A percentile compares a stretch with the other conserved stretches of the same genome.
phyloP scores from a whole-genome alignment of 2,888 invertebrate genomes.

The Gasteruption jaculator region DNA sequence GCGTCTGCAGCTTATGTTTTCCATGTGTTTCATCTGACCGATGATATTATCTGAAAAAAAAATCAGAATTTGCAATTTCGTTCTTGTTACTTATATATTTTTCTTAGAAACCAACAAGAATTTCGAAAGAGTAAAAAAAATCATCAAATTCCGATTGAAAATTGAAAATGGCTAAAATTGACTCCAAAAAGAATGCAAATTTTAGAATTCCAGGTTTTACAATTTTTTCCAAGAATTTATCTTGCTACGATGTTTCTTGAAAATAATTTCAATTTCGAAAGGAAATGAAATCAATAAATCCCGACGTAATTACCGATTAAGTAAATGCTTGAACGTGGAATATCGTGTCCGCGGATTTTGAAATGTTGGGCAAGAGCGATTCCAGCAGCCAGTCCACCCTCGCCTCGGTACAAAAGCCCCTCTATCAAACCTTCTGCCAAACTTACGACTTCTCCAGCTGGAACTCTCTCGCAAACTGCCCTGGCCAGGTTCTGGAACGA shows the following conservation, averaged over 20 bases:
- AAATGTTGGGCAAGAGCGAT: constrained; percentile 39
- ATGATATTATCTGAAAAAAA: constrained; percentile 36
- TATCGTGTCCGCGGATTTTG: constrained; percentile 37
- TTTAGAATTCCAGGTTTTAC: too few relatives aligned
- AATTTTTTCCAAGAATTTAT: neutral
- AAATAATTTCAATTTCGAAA: too few relatives aligned
- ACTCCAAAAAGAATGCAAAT: neutral
- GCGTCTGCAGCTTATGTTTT: constrained; percentile 36
- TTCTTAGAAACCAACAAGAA: neutral
- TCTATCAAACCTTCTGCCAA: constrained; percentile 42
- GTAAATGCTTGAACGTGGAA: constrained; percentile 37
- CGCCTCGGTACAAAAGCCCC: constrained; percentile 35
- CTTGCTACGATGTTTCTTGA: too few relatives aligned
- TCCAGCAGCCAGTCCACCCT: constrained; percentile 38
- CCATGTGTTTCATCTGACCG: constrained; percentile 41
- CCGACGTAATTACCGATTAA: constrained; percentile 31
- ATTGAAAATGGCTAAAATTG: neutral
- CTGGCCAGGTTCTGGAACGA: constrained; percentile 30
- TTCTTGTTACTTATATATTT: neutral
- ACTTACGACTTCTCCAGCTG: constrained; percentile 37
- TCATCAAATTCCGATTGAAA: neutral
- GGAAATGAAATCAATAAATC: neutral
- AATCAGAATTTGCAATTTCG: constrained; percentile 5
- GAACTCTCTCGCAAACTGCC: constrained; percentile 35
- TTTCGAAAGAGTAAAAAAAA: constrained; percentile 6